Evolutionary conservation across 1,140 invertebrate genomes (phyloP).

Genomic region (Bombus picipes): DNA sequence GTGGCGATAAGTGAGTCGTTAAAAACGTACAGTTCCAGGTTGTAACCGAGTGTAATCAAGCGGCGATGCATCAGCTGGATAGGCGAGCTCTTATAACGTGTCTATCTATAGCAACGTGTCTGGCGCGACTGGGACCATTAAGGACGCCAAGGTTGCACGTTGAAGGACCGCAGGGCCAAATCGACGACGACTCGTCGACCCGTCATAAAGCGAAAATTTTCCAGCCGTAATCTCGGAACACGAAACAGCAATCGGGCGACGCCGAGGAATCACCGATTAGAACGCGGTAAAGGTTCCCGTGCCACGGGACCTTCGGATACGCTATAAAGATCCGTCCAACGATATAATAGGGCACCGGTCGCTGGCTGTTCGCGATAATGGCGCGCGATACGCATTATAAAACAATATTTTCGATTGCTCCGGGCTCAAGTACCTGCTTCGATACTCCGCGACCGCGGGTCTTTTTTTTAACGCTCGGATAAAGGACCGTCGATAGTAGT

Average conservation of each 20-base stretch:
- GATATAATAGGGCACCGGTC: constrained; percentile 26
- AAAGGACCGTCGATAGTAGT: neutral
- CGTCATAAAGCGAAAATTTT: constrained; percentile 63
- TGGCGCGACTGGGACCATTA: constrained; percentile 46
- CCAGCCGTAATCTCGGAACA: constrained; percentile 62
- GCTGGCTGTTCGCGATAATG: neutral
- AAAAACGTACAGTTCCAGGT: constrained; percentile 47
- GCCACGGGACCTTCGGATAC: constrained; percentile 10
- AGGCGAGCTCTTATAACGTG: constrained; percentile 46
- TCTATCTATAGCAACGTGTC: constrained; percentile 58
- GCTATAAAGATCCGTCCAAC: constrained; percentile 45
- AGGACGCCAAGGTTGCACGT: constrained; percentile 33
- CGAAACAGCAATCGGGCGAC: constrained; percentile 61
- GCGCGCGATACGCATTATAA: constrained; percentile 25
- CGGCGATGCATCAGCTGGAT: constrained; percentile 34
- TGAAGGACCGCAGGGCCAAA: constrained; percentile 15
- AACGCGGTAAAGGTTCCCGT: constrained; percentile 44
- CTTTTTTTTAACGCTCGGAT: neutral
- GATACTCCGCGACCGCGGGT: neutral
- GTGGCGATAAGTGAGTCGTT: constrained; percentile 68
- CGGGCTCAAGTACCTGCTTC: neutral
- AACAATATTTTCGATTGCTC: constrained; percentile 27
- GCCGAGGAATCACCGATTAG: constrained; percentile 50
- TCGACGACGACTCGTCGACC: constrained; percentile 38
- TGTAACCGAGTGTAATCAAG: constrained; percentile 53